phyloP scores from a whole-genome alignment of 2,888 invertebrate species.

The Chydorus sphaericus region DNA sequence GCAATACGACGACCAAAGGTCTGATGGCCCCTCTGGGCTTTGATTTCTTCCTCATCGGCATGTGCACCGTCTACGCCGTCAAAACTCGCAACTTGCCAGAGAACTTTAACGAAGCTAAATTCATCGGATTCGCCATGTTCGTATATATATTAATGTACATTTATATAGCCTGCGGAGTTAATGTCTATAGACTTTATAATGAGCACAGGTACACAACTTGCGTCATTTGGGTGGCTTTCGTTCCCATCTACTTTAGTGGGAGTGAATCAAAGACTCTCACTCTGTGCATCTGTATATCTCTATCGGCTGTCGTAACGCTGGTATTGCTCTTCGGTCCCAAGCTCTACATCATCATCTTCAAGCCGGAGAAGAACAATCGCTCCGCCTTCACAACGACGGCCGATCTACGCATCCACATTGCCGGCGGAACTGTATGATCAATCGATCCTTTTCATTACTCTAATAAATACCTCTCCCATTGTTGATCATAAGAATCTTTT shows the following conservation, averaged over 20 bases:
- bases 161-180: too few species aligned
- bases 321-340: slow-evolving; percentile 59
- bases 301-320: slow-evolving; percentile 55
- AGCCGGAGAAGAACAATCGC: slow-evolving; percentile 60
- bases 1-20: slow-evolving; percentile 41
- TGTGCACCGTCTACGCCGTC: slow-evolving; percentile 62
- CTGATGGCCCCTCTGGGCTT: slow-evolving; percentile 50
- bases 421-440: slow-evolving; percentile 3
- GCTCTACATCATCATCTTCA: slow-evolving; percentile 50
- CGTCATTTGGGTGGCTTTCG: slow-evolving; percentile 62
- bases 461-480: too few species aligned
- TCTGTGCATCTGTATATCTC: slow-evolving; percentile 52
- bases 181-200: too few species aligned
- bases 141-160: too few species aligned
- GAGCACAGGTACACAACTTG: slow-evolving; percentile 65
- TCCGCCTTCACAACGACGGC: slow-evolving; percentile 58
- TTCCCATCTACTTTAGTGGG: slow-evolving; percentile 53
- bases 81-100: slow-evolving; percentile 63
- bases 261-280: slow-evolving; percentile 44
- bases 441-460: not conserved
- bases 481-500: too few species aligned
- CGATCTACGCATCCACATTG: slow-evolving; percentile 53
- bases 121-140: slow-evolving; percentile 66
- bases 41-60: slow-evolving; percentile 49
- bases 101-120: slow-evolving; percentile 62